Base-by-base conservation (phyloP, 2,113 vertebrate species). In the Oryzias celebensis region DNA sequence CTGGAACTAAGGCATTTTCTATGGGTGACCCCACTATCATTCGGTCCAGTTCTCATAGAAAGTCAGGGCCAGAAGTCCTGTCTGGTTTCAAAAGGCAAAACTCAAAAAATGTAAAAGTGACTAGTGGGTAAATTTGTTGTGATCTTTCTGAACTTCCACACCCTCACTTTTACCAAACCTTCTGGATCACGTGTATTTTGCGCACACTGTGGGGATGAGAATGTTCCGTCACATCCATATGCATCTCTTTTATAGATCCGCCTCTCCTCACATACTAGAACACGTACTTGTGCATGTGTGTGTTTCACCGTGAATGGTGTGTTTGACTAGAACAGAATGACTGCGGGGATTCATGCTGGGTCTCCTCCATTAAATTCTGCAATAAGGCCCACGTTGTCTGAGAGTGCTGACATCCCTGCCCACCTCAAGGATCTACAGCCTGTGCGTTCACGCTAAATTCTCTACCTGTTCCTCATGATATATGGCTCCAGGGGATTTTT, bases 331-430 rank as follows among this genome's bases (percentile, higher is more conserved):
- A 91, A 86, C 83, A 91, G 88, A 88, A 88, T 87, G 83, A 86
- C 88, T 91, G 87, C 83, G 78, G 86, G 82, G 82, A 83, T 86
- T 91, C 87, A 89, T 86, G 86, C 85, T 87, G 88, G 81, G 85
- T 88, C 83, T 82, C 79, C 88, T 87, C 85, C 89, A 91, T 90
- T 92, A 91, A 90, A 90, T 75, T 85, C 88, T 75, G 63, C 87
- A 86, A 80, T 86, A 86, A 87, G 88, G 87, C 85, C 73, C 73
- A 81, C 84, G 86, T 87, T 88, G 89, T 87, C 83, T 63, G 80
- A 69, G 73, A 88, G 90, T 77, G 89, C 85, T 89, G 88, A 90
- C 88, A 73, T 85, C 68, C 70, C 81, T 81, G 81, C 85, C 81
- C 80, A 86, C 85, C 81, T 75, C 79, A 48, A 58, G 89, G 89